Evolutionary conservation across 2,113 vertebrate species (phyloP), one percentile per base, ranked within the genome.

Genomic region (Ceyx melanurus): DNA sequence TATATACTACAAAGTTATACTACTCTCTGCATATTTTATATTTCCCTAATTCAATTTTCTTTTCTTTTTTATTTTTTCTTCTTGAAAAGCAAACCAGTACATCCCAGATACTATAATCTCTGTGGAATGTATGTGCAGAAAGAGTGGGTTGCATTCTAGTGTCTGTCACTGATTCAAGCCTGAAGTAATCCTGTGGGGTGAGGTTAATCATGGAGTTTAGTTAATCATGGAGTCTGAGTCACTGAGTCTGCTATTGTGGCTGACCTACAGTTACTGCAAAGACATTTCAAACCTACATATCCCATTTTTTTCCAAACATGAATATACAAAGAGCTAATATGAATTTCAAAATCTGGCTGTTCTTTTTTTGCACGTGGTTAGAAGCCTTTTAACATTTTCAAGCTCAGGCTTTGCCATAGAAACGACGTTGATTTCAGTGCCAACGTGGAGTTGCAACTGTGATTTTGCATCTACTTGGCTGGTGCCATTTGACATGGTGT

Each of bases 331-430:
- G 45, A 46, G 19, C 50, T 72, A 50, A 90, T 79, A 54, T 4
- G 70, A 93, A 87, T 92, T 92, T 90, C 83, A 92, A 82, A 96
- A 90, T 33, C 74, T 48, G 72, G 28, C 58, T 16, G 86, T 73
- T 87, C 45, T 77, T 78, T 35, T 35, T 83, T 72, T 64, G 35
- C 35, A 19, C 25, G 28, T 6, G 26, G 13, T 67, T 73, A 81
- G 77, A 74, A 81, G 23, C 16, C 58, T 77, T 75, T 83, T 25
- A 74, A n/a, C 40, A 8, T 67, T 88, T 88, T 64, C 35, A 54
- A 78, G 43, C 68, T 22, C 31, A 83, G 33, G 7, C 35, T 88
- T 81, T 66, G 13, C 81, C 79, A 5, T 4, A 43, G 74, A 75
- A 73, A 66, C 54, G 64, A 15, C 12, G 58, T 25, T 73, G 42